A percentile compares a stretch with the other conserved stretches of the same genome.
phyloP scores from a whole-genome alignment of 1,140 invertebrate genomes.

The Neodiprion pinetum region DNA sequence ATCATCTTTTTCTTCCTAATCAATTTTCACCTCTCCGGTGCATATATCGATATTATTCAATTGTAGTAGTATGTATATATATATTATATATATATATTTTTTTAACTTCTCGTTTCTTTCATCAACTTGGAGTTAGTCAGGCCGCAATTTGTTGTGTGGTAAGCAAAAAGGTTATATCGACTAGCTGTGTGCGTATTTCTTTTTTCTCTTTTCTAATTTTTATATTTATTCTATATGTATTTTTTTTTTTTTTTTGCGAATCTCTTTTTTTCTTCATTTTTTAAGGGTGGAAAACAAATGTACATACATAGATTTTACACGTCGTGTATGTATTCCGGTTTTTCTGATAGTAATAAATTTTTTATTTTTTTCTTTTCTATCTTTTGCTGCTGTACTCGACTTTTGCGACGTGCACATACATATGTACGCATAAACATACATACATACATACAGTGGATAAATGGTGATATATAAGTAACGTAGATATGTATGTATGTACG shows the following conservation, averaged over 20 bases:
- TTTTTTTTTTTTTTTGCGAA: constrained; percentile 27
- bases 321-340: neutral
- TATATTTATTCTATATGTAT: constrained; percentile 22
- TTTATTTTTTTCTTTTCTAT: neutral
- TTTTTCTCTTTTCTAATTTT: constrained; percentile 27
- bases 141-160: no score
- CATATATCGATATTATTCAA: no score
- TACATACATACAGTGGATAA: no score
- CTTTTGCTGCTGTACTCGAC: constrained; percentile 1
- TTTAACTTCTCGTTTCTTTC: constrained; percentile 30
- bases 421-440: no score
- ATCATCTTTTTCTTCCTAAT: constrained; percentile 35
- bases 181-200: constrained; percentile 9
- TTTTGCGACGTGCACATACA: neutral
- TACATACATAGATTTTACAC: constrained; percentile 14
- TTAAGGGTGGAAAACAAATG: neutral
- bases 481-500: constrained; percentile 24
- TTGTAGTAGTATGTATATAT: no score
- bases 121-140: no score
- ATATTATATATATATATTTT: neutral
- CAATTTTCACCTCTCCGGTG: neutral
- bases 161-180: constrained; percentile 7
- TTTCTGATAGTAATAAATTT: neutral
- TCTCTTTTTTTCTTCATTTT: constrained; percentile 29
- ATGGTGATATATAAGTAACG: neutral